A percentile compares a stretch with the other conserved stretches of the same genome.
Conservation (phyloP, 2,888 invertebrate species). For the Meliscaeva auricollis region DNA sequence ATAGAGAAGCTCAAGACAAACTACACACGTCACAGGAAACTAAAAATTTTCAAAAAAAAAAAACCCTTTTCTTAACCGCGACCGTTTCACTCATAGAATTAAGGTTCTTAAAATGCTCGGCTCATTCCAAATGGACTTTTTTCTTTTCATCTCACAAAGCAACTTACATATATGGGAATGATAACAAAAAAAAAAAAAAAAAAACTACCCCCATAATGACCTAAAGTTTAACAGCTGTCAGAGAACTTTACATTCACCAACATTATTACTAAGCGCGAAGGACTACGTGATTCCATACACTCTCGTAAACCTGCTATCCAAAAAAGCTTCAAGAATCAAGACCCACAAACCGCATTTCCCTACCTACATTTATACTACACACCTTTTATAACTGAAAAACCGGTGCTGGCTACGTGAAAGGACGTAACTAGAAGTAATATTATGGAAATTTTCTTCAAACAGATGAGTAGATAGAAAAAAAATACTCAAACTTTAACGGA, state of each 20-base stretch:
- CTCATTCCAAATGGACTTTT: slow-evolving; percentile 59
- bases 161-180: no score
- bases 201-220: slow-evolving; percentile 70
- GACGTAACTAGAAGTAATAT: slow-evolving; percentile 65
- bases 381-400: slow-evolving; percentile 54
- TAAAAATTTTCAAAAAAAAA: slow-evolving; percentile 58
- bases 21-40: slow-evolving; percentile 48
- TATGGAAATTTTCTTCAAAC: slow-evolving; percentile 66
- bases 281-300: slow-evolving; percentile 73
- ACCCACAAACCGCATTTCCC: slow-evolving; percentile 38
- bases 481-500: slow-evolving; percentile 1
- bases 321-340: slow-evolving; percentile 8
- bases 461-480: slow-evolving; percentile 26
- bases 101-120: slow-evolving; percentile 58
- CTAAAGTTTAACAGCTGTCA: slow-evolving; percentile 76
- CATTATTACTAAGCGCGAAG: slow-evolving; percentile 75
- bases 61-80: slow-evolving; percentile 61
- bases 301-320: slow-evolving; percentile 44
- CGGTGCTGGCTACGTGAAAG: slow-evolving; percentile 57
- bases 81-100: slow-evolving; percentile 52
- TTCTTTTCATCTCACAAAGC: background rate
- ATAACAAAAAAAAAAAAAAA: no score
- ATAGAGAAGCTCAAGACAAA: slow-evolving; percentile 62
- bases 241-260: slow-evolving; percentile 73
- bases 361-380: slow-evolving; percentile 19